Evolutionary conservation across 2,113 vertebrate species (phyloP).

Genomic region (Pseudonaja textilis): DNA sequence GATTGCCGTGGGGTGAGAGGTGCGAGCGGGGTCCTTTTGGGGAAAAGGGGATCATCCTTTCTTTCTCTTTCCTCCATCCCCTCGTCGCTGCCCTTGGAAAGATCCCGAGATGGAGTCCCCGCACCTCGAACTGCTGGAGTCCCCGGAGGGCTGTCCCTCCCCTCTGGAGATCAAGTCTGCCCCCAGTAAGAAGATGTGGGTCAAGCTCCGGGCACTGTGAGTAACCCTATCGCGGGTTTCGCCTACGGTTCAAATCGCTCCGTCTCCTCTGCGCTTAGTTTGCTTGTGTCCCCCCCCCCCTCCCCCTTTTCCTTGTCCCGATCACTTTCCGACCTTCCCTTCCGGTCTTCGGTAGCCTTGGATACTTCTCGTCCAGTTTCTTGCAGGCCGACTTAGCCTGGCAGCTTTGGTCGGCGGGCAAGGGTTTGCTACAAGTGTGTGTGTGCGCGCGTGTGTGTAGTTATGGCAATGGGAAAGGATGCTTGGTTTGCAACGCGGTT

Average conservation of each 20-base stretch:
- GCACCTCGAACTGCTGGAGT: constrained; percentile 59
- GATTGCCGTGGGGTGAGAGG: neutral
- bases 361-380: neutral
- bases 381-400: neutral
- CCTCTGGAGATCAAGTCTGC: constrained; percentile 69
- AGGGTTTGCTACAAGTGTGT: neutral
- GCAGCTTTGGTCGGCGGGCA: neutral
- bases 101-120: constrained; percentile 55
- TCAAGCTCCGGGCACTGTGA: constrained; percentile 76
- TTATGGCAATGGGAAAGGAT: neutral
- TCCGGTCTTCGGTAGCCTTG: neutral
- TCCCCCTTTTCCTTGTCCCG: no score
- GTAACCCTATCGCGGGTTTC: constrained; percentile 35
- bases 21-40: neutral
- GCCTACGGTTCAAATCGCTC: neutral
- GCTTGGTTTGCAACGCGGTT: no score
- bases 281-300: neutral
- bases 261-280: no score
- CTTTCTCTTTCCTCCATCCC: neutral
- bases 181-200: constrained; percentile 76
- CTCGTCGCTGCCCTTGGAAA: constrained; percentile 28
- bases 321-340: neutral
- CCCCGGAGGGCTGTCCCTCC: constrained; percentile 63
- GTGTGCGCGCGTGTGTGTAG: neutral
- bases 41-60: neutral